These are phyloP conservation scores for Aegypius monachus DNA, from an alignment of 2,113 vertebrate genomes.

Conservation along the genomic window DNA sequence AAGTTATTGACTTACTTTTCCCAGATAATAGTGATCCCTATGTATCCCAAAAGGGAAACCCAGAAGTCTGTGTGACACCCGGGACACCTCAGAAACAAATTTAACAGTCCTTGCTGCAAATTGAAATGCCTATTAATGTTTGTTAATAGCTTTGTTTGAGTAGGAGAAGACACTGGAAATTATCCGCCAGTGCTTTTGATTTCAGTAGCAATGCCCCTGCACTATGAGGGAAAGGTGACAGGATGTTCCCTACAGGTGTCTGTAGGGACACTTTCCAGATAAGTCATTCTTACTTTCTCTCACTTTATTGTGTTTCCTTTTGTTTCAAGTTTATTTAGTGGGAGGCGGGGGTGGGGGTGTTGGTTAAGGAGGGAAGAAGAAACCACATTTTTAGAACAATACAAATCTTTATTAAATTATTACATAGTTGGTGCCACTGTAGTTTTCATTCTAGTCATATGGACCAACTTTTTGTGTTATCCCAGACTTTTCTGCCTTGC, in stretches of 20 bases:
- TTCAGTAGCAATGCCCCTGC: background rate
- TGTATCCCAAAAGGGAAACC: background rate
- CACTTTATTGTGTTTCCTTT: background rate
- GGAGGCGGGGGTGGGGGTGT: fast-evolving
- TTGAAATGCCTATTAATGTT: background rate
- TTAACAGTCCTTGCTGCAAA: background rate
- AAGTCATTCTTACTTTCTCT: background rate
- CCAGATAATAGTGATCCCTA: background rate
- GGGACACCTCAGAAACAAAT: background rate
- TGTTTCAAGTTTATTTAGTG: background rate
- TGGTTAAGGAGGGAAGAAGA: background rate
- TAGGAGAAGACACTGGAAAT: background rate
- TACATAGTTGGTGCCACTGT: background rate
- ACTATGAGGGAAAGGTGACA: background rate
- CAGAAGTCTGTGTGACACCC: background rate
- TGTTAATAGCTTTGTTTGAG: background rate
- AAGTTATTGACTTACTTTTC: background rate
- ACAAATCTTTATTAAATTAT: background rate
- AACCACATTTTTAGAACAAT: background rate
- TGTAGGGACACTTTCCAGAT: background rate
- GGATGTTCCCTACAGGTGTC: background rate
- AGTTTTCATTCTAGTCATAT: background rate
- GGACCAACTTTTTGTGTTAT: background rate
- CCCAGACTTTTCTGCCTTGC: background rate
- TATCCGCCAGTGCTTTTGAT: background rate